Conservation (phyloP, 2,888 invertebrate genomes). For the Gymnoscelis rufifasciata region DNA sequence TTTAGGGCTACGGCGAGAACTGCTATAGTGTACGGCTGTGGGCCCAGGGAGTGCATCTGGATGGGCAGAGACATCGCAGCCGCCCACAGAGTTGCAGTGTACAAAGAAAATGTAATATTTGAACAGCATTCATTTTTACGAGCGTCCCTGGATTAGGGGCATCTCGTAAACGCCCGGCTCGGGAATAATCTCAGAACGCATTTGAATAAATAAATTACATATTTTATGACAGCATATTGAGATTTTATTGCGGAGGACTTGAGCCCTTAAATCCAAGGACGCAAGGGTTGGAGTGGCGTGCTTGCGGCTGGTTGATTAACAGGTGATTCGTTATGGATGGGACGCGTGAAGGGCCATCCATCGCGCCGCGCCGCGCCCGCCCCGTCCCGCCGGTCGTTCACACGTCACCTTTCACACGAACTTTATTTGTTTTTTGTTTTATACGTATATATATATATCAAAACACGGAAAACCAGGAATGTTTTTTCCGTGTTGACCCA, state of each 20-base stretch:
- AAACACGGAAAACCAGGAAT: too few species aligned
- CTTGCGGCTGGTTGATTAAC: not conserved
- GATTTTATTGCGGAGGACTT: not conserved
- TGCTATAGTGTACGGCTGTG: too few species aligned
- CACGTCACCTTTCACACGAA: not conserved
- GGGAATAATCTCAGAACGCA: slow-evolving; percentile 8
- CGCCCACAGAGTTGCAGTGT: not conserved
- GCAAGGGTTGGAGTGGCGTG: not conserved
- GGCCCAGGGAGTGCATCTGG: too few species aligned
- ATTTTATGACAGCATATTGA: slow-evolving; percentile 6
- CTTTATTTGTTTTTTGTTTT: too few species aligned
- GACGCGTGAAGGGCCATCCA: slow-evolving; percentile 5
- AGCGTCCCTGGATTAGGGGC: slow-evolving; percentile 5
- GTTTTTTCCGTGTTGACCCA: too few species aligned
- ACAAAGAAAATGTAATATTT: not conserved
- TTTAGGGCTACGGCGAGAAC: too few species aligned
- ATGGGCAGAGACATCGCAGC: too few species aligned
- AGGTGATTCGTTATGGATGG: slow-evolving; percentile 2
- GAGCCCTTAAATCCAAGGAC: not conserved
- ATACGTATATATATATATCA: too few species aligned
- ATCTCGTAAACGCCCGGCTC: slow-evolving; percentile 4
- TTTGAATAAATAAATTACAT: slow-evolving; percentile 9
- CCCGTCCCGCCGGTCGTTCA: slow-evolving; percentile 8
- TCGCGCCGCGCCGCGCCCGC: not conserved
- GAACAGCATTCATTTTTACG: slow-evolving; percentile 1